Base-by-base conservation (phyloP, 1,140 invertebrate species). In the Drosophila setifemur region DNA sequence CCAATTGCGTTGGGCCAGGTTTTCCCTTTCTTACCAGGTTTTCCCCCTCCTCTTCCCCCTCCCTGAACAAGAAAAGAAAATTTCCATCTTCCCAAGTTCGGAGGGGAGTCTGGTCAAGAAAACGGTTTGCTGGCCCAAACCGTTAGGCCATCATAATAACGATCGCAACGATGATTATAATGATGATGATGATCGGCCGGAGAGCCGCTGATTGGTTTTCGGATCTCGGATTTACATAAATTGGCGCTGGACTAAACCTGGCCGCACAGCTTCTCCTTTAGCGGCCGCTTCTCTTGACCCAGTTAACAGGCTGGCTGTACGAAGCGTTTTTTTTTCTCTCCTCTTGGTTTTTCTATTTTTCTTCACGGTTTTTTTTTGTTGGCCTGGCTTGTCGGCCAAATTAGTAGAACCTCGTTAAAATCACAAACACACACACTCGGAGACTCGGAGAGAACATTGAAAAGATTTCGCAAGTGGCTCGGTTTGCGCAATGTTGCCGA, bases 161-260 rank as follows among this genome's bases (percentile, higher is more conserved):
- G 12, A 55, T 48, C 37, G 81, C 75, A 50, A 60, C 39, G 64
- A 25, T 9, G 7, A 58, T 45, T 33, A 78, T 78, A 44, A 68
- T 61, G 44, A 64, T 52, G 60, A 78, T 60, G 55, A 60, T 71
- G 49, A 54, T 49, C n/a, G n/a, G 37, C 45, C 26, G 63, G 33
- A 35, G 61, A 37, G 57, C 14, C 68, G 49, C 79, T 83, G 78
- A 83, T 83, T 83, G 78, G 78, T 85, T 78, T 83, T 83, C 6
- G 69, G 78, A 83, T 78, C 85, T 83, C 6, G 69, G 78, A 83
- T 83, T 83, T 83, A 83, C 78, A 83, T 83, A 83, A 83, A 83
- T 83, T 83, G 79, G 78, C 78, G 78, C 25, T 67, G 60, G 35
- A 19, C 31, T 37, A 39, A 42, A 18, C 40, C 50, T 57, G 33